phyloP scores from a whole-genome alignment of 1,140 invertebrate genomes.

The Drosophila sucinea region DNA sequence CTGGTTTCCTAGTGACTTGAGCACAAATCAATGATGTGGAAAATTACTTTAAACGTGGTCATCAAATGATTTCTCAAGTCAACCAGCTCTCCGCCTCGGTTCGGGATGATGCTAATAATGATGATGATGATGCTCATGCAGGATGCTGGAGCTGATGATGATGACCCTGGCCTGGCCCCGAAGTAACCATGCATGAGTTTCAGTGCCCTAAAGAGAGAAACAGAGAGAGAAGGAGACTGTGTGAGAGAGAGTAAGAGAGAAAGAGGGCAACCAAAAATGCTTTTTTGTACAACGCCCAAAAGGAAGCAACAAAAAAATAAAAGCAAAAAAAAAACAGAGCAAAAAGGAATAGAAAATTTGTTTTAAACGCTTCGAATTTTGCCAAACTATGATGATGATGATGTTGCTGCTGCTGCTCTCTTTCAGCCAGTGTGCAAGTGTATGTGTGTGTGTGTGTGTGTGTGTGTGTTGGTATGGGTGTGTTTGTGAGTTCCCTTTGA shows the following conservation, averaged over 20 bases:
- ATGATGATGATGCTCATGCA: constrained; percentile 1
- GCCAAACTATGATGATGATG: constrained; percentile 22
- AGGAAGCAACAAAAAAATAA: constrained; percentile 8
- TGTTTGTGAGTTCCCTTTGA: constrained; percentile 23
- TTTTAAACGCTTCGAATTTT: constrained; percentile 33
- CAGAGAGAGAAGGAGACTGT: not conserved
- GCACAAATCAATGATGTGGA: constrained; percentile 67
- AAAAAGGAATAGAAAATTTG: constrained; percentile 24
- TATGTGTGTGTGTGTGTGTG: not conserved
- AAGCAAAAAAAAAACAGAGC: not conserved
- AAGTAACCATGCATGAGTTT: constrained; percentile 28
- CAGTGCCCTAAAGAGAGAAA: constrained; percentile 2
- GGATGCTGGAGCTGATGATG: not conserved
- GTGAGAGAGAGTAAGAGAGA: not conserved
- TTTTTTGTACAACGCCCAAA: constrained; percentile 17
- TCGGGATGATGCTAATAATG: not conserved
- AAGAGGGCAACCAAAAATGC: not conserved
- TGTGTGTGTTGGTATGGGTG: not conserved
- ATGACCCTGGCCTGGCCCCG: constrained; percentile 11
- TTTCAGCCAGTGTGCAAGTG: not conserved
- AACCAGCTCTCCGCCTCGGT: constrained; percentile 1
- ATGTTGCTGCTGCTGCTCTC: not conserved
- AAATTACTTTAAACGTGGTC: constrained; percentile 67
- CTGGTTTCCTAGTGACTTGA: constrained; percentile 32
- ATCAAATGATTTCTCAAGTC: constrained; percentile 12